phyloP scores from a whole-genome alignment of 2,113 vertebrate species.

The Agelaius tricolor region DNA sequence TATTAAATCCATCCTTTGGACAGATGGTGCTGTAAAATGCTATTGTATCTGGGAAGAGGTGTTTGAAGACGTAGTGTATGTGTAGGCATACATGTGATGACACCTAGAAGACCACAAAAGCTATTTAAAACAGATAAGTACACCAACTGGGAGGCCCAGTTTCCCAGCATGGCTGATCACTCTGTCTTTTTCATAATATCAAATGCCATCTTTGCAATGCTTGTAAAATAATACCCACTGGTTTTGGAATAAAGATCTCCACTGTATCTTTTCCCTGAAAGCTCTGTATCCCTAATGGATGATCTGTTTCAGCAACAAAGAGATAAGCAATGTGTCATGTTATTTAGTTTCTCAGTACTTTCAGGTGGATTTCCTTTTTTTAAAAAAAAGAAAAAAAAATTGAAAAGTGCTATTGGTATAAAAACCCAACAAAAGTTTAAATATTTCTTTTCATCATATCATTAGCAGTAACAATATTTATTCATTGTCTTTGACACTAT shows the following conservation, averaged over 20 bases:
- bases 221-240: slow-evolving; percentile 6
- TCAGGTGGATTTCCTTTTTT: background rate
- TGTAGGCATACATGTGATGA: slow-evolving; percentile 41
- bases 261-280: slow-evolving; percentile 8
- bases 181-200: background rate
- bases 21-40: slow-evolving; percentile 67
- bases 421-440: background rate
- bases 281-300: slow-evolving; percentile 8
- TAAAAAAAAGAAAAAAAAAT: background rate
- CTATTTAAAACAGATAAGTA: slow-evolving; percentile 41
- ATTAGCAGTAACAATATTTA: background rate
- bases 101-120: slow-evolving; percentile 61
- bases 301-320: slow-evolving; percentile 9
- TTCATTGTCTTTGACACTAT: background rate
- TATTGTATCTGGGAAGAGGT: slow-evolving; percentile 44
- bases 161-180: background rate
- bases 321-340: slow-evolving; percentile 26
- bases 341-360: background rate
- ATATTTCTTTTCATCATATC: background rate
- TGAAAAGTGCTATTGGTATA: background rate
- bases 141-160: slow-evolving; percentile 3
- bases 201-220: slow-evolving; percentile 20
- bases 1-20: slow-evolving; percentile 71
- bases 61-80: slow-evolving; percentile 52
- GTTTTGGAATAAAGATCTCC: slow-evolving; percentile 3